phyloP scores from a whole-genome alignment of 2,113 vertebrate genomes.

The Himantopus leucocephalus region DNA sequence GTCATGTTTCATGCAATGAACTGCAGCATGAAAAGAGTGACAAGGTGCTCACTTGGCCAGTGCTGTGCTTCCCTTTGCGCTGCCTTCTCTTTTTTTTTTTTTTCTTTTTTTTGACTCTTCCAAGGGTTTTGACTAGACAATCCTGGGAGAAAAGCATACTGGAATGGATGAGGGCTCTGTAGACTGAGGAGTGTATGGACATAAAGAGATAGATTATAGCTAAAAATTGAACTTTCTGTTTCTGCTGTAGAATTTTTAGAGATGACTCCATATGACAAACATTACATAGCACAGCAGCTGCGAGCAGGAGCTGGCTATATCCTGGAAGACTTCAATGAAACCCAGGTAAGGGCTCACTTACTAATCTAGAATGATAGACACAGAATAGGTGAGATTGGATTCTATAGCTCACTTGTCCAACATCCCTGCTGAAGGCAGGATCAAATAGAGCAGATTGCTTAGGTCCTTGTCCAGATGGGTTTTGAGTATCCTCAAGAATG shows the following conservation, averaged over 20 bases:
- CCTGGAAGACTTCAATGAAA: slow-evolving; percentile 93
- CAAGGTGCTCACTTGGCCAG: neutral
- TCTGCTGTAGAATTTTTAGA: slow-evolving; percentile 82
- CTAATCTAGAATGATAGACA: neutral
- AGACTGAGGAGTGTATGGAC: neutral
- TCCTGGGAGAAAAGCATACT: neutral
- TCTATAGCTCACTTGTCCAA: neutral
- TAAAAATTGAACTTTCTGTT: neutral
- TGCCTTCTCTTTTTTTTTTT: neutral
- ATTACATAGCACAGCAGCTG: slow-evolving; percentile 87
- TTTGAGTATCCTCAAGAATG: neutral
- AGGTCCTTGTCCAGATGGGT: neutral
- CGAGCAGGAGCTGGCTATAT: slow-evolving; percentile 91
- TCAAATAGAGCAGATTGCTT: neutral
- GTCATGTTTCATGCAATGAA: neutral
- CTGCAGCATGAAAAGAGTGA: neutral
- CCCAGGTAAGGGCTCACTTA: slow-evolving; percentile 79
- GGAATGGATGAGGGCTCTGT: neutral
- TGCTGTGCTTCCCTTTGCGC: neutral
- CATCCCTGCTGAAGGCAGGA: neutral
- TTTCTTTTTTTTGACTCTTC: neutral
- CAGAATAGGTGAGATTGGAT: neutral
- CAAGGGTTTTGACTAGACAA: neutral
- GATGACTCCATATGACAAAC: slow-evolving; percentile 86
- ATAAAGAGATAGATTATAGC: neutral